Evolutionary conservation across 2,113 vertebrate genomes (phyloP).

Genomic region (Ibidorhyncha struthersii): DNA sequence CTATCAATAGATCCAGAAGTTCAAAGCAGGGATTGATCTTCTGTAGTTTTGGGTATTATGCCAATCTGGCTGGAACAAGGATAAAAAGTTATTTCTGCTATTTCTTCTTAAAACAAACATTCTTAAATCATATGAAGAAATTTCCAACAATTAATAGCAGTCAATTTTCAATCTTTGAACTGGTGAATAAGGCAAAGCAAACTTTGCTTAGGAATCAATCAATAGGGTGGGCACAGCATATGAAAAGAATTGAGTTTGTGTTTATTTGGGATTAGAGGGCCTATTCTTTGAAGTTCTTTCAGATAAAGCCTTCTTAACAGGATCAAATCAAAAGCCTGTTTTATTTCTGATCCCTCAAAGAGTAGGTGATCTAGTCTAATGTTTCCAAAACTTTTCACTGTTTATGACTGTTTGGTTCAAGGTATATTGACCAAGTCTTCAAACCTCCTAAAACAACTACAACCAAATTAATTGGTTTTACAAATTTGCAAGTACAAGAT

Average conservation of each 20-base stretch:
- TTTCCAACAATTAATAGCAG: not conserved
- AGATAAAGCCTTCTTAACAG: not conserved
- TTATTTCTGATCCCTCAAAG: not conserved
- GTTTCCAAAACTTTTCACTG: not conserved
- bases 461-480: not conserved
- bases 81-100: not conserved
- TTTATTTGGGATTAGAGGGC: not conserved
- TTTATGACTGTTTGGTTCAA: not conserved
- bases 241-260: not conserved
- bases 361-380: not conserved
- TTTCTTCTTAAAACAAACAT: not conserved
- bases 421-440: not conserved
- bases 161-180: not conserved
- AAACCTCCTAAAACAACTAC: not conserved
- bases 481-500: not conserved
- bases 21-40: constrained; percentile 12
- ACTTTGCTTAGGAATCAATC: not conserved
- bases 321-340: not conserved
- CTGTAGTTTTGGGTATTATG: not conserved
- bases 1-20: not conserved
- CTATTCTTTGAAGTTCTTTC: not conserved
- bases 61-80: not conserved
- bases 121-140: not conserved
- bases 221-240: not conserved
- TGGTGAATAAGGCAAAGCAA: not conserved